Evolutionary conservation across 2,888 invertebrate genomes (phyloP), one percentile per base, ranked within the genome.

Genomic region (Noctua janthina): DNA sequence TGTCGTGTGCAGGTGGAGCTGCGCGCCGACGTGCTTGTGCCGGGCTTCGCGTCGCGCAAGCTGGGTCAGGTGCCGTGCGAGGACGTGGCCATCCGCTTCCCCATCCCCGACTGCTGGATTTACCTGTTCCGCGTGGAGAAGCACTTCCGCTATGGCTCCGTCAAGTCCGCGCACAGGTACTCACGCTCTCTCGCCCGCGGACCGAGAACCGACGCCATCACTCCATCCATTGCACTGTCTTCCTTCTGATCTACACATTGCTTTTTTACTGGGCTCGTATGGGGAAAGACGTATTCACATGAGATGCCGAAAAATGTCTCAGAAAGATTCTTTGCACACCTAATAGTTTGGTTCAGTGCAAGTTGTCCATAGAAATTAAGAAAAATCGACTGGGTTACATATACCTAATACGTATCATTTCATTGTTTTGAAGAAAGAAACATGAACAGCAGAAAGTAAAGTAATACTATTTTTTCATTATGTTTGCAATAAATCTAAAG

Each of bases 91-190:
- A 98, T 99, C 78, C 97, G 99, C 78, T 99, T 99, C 95, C 99
- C 99, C 23, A 99, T 99, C 91, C 99, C 99, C 39, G 99, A 99
- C 96, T 99, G 99, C 93, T 99, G 99, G 99, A 99, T 99, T 93
- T 99, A 99, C 96, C 97, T 99, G 93, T 99, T 99, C 97, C 98
- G 99, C 84, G 99, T 99, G 69, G 99, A 99, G 96, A 99, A 99
- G 93, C 99, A 99, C 95, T 99, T 99, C 93, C 98, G 99, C 92
- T 99, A 99, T 94, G 99, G 99, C 29, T 99, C 99, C n/a, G 98
- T 99, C 51, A 99, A 99, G 96, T 99, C 99, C 0, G 98, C 99
- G 35, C 98, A 99, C 95, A 97, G 98, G 97, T 97, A 66, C 17
- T 1, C 29, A 35, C 35, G 20, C 35, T 1, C 64, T 29, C 15